These are phyloP conservation scores for Strigamia transsilvanica DNA, from an alignment of 2,888 invertebrate species.

Conservation along the genomic window DNA sequence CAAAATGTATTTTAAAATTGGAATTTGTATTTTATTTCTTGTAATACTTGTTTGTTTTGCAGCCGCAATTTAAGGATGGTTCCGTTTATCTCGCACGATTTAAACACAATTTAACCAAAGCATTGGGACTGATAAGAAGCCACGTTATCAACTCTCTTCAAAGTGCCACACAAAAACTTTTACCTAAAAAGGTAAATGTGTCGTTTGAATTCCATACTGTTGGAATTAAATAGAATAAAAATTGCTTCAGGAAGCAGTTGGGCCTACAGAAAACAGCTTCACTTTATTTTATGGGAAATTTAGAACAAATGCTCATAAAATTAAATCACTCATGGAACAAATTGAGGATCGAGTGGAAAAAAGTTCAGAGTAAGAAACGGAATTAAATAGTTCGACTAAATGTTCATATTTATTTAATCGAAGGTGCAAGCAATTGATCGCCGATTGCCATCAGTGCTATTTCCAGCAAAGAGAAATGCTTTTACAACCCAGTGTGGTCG, in stretches of 20 bases:
- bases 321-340: slow-evolving; percentile 81
- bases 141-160: slow-evolving; percentile 80
- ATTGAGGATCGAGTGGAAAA: slow-evolving; percentile 79
- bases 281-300: slow-evolving; percentile 91
- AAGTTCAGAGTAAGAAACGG: slow-evolving; percentile 72
- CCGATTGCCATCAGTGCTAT: slow-evolving; percentile 85
- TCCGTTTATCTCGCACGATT: slow-evolving; percentile 82
- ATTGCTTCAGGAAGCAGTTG: neutral
- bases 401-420: too few species aligned
- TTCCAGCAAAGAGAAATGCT: slow-evolving; percentile 76
- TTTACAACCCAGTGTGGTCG: slow-evolving; percentile 75
- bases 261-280: slow-evolving; percentile 70
- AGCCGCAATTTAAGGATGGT: slow-evolving; percentile 87
- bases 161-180: slow-evolving; percentile 78
- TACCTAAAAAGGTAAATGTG: slow-evolving; percentile 61
- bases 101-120: slow-evolving; percentile 81
- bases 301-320: slow-evolving; percentile 86
- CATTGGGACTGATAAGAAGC: slow-evolving; percentile 79
- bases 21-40: neutral
- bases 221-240: neutral
- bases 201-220: neutral
- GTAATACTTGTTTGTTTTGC: slow-evolving; percentile 56
- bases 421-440: slow-evolving; percentile 75
- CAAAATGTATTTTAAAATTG: slow-evolving; percentile 71
- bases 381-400: slow-evolving; percentile 38